Percentiles rank a stretch among this genome's conserved stretches.
Evolutionary conservation across 2,113 vertebrate genomes (phyloP).

Genomic region (Malaclemys terrapin): DNA sequence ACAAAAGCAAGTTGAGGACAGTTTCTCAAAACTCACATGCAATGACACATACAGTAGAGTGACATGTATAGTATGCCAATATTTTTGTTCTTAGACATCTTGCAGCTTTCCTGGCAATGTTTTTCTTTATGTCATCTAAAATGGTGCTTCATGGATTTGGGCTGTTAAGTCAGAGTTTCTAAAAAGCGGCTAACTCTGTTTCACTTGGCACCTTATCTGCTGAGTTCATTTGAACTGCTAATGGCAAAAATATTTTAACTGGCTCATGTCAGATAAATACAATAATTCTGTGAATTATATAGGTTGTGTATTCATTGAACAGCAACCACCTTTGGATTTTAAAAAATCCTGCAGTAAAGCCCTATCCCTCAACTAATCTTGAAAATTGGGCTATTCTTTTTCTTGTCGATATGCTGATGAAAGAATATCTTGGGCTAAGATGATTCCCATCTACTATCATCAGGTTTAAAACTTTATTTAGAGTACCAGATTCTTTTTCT

Average conservation of each 20-base stretch:
- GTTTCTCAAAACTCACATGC: not conserved
- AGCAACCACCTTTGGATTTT: not conserved
- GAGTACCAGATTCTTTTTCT: not conserved
- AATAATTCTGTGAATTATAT: constrained; percentile 6
- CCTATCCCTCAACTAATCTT: not conserved
- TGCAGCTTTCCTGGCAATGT: not conserved
- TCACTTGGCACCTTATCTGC: constrained; percentile 5
- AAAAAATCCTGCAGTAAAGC: not conserved
- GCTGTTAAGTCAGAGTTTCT: not conserved
- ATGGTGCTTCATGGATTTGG: not conserved
- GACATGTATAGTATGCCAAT: not conserved
- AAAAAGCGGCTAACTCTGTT: constrained; percentile 8
- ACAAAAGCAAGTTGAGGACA: not conserved
- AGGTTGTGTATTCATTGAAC: not conserved
- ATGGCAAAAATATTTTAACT: constrained; percentile 20
- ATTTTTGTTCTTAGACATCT: not conserved
- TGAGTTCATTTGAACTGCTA: constrained; percentile 12
- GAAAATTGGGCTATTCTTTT: not conserved
- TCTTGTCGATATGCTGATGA: not conserved
- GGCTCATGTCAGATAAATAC: not conserved
- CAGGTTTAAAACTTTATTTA: not conserved
- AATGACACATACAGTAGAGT: not conserved
- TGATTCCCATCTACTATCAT: not conserved
- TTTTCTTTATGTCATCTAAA: not conserved
- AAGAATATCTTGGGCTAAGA: not conserved